phyloP scores from a whole-genome alignment of 2,797 vertebrate genomes.

The Chromobotia macracanthus region DNA sequence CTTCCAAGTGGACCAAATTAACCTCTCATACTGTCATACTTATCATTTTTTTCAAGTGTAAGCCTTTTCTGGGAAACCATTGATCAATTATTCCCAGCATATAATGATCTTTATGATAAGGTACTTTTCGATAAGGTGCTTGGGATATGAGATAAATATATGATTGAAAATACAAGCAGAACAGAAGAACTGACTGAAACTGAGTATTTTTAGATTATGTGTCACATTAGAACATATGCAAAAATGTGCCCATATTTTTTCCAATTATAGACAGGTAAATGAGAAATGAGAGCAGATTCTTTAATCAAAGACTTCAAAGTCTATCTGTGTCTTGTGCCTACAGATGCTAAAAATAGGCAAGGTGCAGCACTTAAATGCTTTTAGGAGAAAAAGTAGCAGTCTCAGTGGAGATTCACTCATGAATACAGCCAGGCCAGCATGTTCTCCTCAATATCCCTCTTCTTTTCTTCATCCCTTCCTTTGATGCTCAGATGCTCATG shows the following conservation, averaged over 20 bases:
- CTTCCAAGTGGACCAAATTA: not conserved
- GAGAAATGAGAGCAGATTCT: slow-evolving; percentile 13
- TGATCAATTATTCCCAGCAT: too few species aligned
- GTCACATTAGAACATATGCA: not conserved
- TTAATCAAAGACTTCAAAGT: slow-evolving; percentile 33
- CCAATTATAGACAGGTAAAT: not conserved
- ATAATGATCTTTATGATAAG: not conserved
- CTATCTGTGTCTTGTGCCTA: slow-evolving; percentile 14
- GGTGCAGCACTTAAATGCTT: slow-evolving; percentile 33
- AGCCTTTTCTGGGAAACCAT: too few species aligned
- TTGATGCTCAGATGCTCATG: too few species aligned
- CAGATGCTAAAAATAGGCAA: slow-evolving; percentile 44
- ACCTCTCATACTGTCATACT: not conserved
- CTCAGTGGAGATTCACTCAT: slow-evolving; percentile 28
- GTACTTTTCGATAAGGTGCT: not conserved
- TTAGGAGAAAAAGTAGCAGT: slow-evolving; percentile 29
- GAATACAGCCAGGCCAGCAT: slow-evolving; percentile 7
- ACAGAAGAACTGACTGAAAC: too few species aligned
- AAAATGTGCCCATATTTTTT: not conserved
- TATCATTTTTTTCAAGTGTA: too few species aligned
- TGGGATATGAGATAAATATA: not conserved
- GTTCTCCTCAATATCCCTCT: not conserved
- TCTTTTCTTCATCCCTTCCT: not conserved
- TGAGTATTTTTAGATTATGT: too few species aligned
- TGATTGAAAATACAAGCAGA: not conserved